Evolutionary conservation across 1,140 invertebrate species (phyloP).

Genomic region (Drosophila micromelanica): DNA sequence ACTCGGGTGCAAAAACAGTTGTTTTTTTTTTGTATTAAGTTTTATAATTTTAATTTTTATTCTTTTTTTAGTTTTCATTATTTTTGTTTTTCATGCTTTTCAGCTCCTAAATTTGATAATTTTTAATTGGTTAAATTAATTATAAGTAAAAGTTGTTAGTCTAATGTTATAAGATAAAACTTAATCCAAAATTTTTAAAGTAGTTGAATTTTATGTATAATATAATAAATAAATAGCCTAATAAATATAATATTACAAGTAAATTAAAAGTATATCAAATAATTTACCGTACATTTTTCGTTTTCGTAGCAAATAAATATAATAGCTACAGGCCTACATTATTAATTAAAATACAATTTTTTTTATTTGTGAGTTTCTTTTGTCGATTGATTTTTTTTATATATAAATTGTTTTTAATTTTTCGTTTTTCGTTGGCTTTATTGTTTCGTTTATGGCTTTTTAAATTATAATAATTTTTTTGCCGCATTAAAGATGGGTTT

Average conservation of each 20-base stretch:
- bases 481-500: conserved; percentile 35
- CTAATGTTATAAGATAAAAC: conserved; percentile 39
- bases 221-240: conserved; percentile 74
- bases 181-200: conserved; percentile 59
- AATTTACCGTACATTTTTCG: conserved; percentile 60
- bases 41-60: conserved; percentile 67
- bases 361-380: conserved; percentile 60
- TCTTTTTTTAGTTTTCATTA: conserved; percentile 48
- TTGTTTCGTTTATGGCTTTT: conserved; percentile 41
- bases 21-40: conserved; percentile 50
- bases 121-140: conserved; percentile 37
- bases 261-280: conserved; percentile 49
- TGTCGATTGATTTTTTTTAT: conserved; percentile 1
- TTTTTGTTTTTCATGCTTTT: conserved; percentile 65
- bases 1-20: conserved; percentile 22
- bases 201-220: conserved; percentile 22
- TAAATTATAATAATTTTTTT: conserved; percentile 6
- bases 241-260: conserved; percentile 35
- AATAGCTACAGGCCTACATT: no score
- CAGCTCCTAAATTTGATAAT: conserved; percentile 37
- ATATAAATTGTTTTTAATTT: conserved; percentile 4
- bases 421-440: conserved; percentile 50
- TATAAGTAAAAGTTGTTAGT: conserved; percentile 64
- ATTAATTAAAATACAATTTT: conserved; percentile 57
- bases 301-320: no score